Conservation (phyloP, 2,113 vertebrate genomes). For the Proteles cristata region DNA sequence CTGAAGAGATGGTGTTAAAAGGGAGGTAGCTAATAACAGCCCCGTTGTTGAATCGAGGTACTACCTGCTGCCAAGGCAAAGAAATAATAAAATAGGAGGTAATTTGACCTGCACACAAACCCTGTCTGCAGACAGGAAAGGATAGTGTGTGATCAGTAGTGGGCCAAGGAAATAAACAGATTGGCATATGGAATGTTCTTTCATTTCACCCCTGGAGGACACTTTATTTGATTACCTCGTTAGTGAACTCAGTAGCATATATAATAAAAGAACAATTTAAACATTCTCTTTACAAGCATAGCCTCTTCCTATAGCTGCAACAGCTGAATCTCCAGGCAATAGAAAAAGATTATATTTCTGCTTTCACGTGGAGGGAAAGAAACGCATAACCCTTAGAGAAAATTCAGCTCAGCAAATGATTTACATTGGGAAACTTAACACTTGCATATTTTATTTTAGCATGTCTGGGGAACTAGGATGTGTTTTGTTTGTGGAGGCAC, state of each 20-base stretch:
- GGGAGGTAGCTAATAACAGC: not conserved
- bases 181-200: conserved; percentile 71
- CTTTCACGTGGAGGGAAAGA: conserved; percentile 1
- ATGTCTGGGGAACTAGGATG: not conserved
- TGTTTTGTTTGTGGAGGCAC: not conserved
- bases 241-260: conserved; percentile 59
- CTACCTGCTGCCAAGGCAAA: conserved; percentile 55
- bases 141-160: conserved; percentile 22
- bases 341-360: conserved; percentile 31
- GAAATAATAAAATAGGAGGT: not conserved
- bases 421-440: not conserved
- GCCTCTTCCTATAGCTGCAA: conserved; percentile 39
- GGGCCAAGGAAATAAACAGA: conserved; percentile 63
- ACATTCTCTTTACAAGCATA: conserved; percentile 60
- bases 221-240: conserved; percentile 55
- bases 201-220: conserved; percentile 75
- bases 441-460: not conserved
- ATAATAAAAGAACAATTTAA: conserved; percentile 56
- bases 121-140: not conserved
- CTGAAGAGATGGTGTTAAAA: not conserved
- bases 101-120: conserved; percentile 27
- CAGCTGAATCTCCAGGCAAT: conserved; percentile 23
- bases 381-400: not conserved
- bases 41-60: not conserved
- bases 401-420: not conserved